A percentile compares a stretch with the other conserved stretches of the same genome.
phyloP scores from a whole-genome alignment of 2,888 invertebrate genomes.

The Podabrus alpinus region DNA sequence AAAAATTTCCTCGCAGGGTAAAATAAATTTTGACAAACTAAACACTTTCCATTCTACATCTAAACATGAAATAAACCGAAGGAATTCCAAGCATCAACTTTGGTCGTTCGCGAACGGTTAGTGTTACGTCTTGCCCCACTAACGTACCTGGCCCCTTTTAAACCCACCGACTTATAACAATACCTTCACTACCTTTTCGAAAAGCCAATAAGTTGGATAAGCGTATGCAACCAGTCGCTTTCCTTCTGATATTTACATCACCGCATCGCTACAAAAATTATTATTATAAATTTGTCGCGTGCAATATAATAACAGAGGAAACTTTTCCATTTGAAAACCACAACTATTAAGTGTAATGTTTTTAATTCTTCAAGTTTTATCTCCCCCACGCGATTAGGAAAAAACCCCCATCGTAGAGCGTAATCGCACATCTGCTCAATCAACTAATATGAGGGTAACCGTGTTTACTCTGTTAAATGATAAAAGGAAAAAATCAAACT shows the following conservation, averaged over 20 bases:
- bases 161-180: slow-evolving; percentile 21
- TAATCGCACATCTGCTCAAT: slow-evolving; percentile 1
- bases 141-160: slow-evolving; percentile 44
- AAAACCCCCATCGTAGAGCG: not conserved
- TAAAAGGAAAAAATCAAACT: not conserved
- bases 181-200: slow-evolving; percentile 15
- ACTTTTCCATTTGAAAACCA: not conserved
- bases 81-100: slow-evolving; percentile 47
- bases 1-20: not conserved
- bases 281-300: not conserved
- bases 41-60: slow-evolving; percentile 35
- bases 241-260: not conserved
- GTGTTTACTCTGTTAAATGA: not conserved
- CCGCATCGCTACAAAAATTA: not conserved
- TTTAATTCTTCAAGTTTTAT: not conserved
- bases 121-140: slow-evolving; percentile 43
- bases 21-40: slow-evolving; percentile 7
- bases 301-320: not conserved
- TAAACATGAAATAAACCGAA: slow-evolving; percentile 44
- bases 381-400: not conserved
- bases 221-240: slow-evolving; percentile 13
- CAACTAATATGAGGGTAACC: not conserved
- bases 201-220: slow-evolving; percentile 19
- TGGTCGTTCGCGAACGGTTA: slow-evolving; percentile 46
- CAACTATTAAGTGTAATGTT: not conserved